Conservation (phyloP, 2,888 invertebrate species). For the Diplolepis rosae region DNA sequence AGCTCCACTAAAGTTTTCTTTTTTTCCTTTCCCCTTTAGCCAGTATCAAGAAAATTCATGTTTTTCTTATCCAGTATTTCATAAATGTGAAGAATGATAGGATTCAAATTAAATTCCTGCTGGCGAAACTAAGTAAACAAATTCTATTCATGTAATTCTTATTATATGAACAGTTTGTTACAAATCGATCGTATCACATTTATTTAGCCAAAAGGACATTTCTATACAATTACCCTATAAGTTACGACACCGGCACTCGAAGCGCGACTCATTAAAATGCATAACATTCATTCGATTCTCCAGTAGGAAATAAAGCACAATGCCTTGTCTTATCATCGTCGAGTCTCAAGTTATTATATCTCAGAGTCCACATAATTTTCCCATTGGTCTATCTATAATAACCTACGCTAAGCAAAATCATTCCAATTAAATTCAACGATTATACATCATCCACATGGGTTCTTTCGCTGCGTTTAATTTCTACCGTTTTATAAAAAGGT, state of each 20-base stretch:
- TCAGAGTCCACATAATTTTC: constrained; percentile 10
- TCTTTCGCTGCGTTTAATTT: constrained; percentile 36
- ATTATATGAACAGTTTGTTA: constrained; percentile 49
- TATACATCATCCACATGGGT: constrained; percentile 26
- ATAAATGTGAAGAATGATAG: neutral
- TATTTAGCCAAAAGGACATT: constrained; percentile 58
- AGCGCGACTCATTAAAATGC: constrained; percentile 1
- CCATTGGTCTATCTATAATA: constrained; percentile 21
- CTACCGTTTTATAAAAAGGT: constrained; percentile 55
- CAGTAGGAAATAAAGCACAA: neutral
- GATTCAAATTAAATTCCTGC: neutral
- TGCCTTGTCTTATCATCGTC: constrained; percentile 2
- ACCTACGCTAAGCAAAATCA: constrained; percentile 5
- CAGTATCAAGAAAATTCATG: neutral
- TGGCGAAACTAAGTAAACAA: constrained; percentile 4
- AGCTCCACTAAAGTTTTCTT: neutral
- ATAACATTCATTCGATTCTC: constrained; percentile 17
- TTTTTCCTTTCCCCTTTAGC: neutral
- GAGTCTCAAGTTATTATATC: neutral
- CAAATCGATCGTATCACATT: constrained; percentile 61
- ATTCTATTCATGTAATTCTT: constrained; percentile 11
- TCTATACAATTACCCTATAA: constrained; percentile 59
- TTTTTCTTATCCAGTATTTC: neutral
- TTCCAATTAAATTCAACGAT: constrained; percentile 14
- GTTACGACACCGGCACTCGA: constrained; percentile 33